Evolutionary conservation across 1,140 invertebrate genomes (phyloP), one percentile per base, ranked within the genome.

Genomic region (Drosophila murphyi): DNA sequence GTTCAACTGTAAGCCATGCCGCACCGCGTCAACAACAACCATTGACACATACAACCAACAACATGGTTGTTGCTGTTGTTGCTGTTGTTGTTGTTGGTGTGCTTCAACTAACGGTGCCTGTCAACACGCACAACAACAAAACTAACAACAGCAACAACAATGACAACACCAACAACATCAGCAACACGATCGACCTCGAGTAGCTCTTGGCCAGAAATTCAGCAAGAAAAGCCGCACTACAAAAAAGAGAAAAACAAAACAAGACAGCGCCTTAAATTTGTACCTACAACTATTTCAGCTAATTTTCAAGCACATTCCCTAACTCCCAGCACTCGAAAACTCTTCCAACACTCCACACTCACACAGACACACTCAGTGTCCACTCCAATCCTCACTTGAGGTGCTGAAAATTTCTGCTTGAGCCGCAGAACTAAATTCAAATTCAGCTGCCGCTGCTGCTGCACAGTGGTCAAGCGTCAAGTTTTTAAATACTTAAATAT

Each of bases 271-370:
- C 83, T 83, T 54, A 88, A 85, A 89, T 89, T 89, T 89, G 85
- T 89, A 89, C 85, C 85, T 89, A 89, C 85, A 89, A 89, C 85
- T 89, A 89, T 89, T 89, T 89, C 85, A 89, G 78, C 85, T 89
- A 89, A 89, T 89, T 89, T 80, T 56, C 70, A 72, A 61, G 64
- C 85, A 76, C 85, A 89, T 89, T 89, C 85, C 78, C 80, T 63
- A 79, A 68, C 83, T 51, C 7, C 12, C 37, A 76, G 70, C 82
- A 86, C 74, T 75, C 54, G 48, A 45, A 28, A 37, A 45, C 35
- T 65, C 79, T 62, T 20, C 57, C 2, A 72, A 78, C 78, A 81
- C 79, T 76, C 60, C 48, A 67, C 45, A 29, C 61, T 28, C 20
- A 20, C 20, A 20, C 20, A 20, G 59, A n/a, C 31, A 50, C 55